Conservation (phyloP, 1,140 invertebrate species). For the Galleria mellonella region DNA sequence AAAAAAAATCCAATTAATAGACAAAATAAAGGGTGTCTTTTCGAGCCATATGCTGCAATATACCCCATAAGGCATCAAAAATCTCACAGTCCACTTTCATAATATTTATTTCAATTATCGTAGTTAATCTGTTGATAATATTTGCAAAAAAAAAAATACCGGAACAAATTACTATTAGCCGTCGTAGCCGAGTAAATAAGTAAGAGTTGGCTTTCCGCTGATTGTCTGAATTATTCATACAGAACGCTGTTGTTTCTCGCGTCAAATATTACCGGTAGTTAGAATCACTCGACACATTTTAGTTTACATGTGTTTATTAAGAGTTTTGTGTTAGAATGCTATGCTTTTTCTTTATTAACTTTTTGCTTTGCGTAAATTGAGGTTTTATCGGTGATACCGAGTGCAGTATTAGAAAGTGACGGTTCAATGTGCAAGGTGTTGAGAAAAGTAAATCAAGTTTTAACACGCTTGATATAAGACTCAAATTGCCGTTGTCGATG, state of each 20-base stretch:
- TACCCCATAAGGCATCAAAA: too few species aligned
- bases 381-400: background rate
- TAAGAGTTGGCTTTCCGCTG: conserved; percentile 46
- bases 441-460: too few species aligned
- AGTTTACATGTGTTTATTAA: conserved; percentile 17
- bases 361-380: conserved; percentile 4
- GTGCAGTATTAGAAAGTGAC: too few species aligned
- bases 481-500: too few species aligned
- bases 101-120: conserved; percentile 1
- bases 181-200: conserved; percentile 21
- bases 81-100: background rate
- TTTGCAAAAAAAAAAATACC: too few species aligned
- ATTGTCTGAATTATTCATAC: conserved; percentile 47
- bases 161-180: background rate
- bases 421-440: too few species aligned
- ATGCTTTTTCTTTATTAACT: conserved; percentile 17
- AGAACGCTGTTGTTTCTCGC: conserved; percentile 33
- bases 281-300: conserved; percentile 6
- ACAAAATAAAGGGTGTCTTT: too few species aligned
- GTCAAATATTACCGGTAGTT: conserved; percentile 14
- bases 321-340: conserved; percentile 29
- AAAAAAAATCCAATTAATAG: too few species aligned
- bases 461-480: too few species aligned
- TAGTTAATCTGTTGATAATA: too few species aligned
- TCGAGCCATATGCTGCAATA: too few species aligned